phyloP scores from a whole-genome alignment of 92 coral and sea anemone species.

The Porites rus region DNA sequence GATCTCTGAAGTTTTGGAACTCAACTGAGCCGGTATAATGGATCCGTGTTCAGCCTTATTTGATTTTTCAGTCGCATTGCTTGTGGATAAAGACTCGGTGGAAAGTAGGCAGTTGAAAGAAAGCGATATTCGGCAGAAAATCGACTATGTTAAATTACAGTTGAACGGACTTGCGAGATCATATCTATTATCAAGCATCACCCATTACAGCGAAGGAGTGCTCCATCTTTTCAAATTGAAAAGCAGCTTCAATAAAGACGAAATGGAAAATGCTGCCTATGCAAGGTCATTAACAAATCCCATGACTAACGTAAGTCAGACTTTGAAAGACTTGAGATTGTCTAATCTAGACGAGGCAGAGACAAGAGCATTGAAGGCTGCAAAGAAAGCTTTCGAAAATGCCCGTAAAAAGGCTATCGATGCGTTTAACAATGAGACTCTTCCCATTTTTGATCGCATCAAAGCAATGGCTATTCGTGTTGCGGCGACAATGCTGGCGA shows the following conservation, averaged over 20 bases:
- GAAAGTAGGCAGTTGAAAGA: neutral
- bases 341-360: neutral
- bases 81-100: neutral
- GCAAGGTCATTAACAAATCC: neutral
- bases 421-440: conserved; percentile 5
- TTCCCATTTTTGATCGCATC: neutral
- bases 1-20: no score
- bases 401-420: conserved; percentile 9
- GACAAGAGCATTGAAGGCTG: neutral
- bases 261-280: neutral
- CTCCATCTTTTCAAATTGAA: neutral
- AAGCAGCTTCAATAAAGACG: neutral
- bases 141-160: neutral
- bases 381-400: neutral
- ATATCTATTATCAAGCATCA: neutral
- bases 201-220: neutral
- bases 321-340: neutral
- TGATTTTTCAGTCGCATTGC: neutral
- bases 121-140: neutral
- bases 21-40: neutral
- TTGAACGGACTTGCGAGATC: conserved; percentile 1
- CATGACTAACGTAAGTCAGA: neutral
- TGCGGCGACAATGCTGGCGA: conserved; percentile 14
- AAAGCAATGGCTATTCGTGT: conserved; percentile 15
- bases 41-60: neutral